These are phyloP conservation scores for Oopsacas minuta DNA, from an alignment of 37 sponge, comb jelly and placozoan species.

Conservation along the genomic window DNA sequence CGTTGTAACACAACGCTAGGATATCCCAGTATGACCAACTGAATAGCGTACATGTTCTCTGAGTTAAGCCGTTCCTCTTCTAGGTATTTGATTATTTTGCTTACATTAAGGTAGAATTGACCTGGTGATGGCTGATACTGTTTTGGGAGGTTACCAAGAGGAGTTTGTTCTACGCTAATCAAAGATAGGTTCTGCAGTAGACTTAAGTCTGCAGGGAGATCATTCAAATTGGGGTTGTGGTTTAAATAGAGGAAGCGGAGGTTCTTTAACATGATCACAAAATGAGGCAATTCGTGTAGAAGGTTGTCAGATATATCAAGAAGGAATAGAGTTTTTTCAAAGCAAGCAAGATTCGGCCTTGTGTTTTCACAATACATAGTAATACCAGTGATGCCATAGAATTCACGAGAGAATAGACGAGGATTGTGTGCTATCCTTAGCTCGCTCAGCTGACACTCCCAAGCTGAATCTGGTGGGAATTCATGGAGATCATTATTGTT, in stretches of 20 bases:
- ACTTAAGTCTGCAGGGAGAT: neutral
- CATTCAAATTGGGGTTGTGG: neutral
- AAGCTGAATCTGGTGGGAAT: neutral
- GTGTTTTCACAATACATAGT: neutral
- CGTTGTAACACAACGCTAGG: neutral
- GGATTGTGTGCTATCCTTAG: neutral
- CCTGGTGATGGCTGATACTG: neutral
- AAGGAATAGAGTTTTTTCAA: neutral
- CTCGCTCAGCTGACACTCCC: conserved; percentile 5
- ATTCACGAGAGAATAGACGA: neutral
- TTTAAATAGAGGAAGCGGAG: neutral
- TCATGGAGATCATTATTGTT: neutral
- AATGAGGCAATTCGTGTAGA: neutral
- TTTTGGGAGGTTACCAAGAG: neutral
- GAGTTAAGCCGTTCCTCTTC: neutral
- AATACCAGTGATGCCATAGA: neutral
- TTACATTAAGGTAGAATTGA: neutral
- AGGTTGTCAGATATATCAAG: neutral
- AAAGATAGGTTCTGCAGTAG: neutral
- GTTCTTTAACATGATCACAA: neutral
- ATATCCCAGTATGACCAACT: neutral
- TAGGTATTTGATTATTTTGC: neutral
- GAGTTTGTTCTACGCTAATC: neutral
- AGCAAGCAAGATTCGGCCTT: neutral
- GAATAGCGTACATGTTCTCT: neutral